A percentile compares a stretch with the other conserved stretches of the same genome.
Conservation (phyloP, 2,888 invertebrate genomes). For the Conistra vaccinii region DNA sequence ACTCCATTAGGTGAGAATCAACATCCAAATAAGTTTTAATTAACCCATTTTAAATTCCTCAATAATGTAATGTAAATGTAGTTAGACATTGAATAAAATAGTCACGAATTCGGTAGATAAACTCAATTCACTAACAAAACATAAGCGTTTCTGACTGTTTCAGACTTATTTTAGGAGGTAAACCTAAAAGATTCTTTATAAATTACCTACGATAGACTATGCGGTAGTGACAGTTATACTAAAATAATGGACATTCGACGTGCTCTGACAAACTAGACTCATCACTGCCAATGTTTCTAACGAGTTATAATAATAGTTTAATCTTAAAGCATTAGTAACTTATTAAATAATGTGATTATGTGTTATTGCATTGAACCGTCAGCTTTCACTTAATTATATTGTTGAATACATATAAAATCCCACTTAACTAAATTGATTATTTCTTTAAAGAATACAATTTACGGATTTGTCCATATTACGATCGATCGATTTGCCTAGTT, state of each 20-base stretch:
- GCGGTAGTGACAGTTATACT: slow-evolving; percentile 7
- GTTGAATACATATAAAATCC: not conserved
- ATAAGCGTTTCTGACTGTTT: not conserved
- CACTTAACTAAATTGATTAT: not conserved
- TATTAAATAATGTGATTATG: slow-evolving; percentile 44
- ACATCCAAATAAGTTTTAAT: not conserved
- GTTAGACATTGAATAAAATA: not conserved
- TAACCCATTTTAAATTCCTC: not conserved
- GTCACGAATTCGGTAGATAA: not conserved
- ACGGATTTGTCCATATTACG: slow-evolving; percentile 27
- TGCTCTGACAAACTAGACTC: slow-evolving; percentile 19
- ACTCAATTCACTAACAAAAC: not conserved
- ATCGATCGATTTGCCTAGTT: not conserved
- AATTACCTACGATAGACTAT: not conserved
- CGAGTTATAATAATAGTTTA: slow-evolving; percentile 22
- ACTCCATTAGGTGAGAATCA: not conserved
- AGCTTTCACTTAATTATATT: slow-evolving; percentile 11
- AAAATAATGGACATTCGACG: slow-evolving; percentile 40
- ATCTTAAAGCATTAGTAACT: slow-evolving; percentile 25
- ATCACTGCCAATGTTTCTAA: slow-evolving; percentile 28
- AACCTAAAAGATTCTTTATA: not conserved
- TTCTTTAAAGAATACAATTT: not conserved
- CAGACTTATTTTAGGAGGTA: slow-evolving; percentile 1
- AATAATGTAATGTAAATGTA: not conserved
- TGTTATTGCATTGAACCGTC: slow-evolving; percentile 36